Base-by-base conservation (phyloP, 2,888 invertebrate species). In the Drosophila peninsularis region DNA sequence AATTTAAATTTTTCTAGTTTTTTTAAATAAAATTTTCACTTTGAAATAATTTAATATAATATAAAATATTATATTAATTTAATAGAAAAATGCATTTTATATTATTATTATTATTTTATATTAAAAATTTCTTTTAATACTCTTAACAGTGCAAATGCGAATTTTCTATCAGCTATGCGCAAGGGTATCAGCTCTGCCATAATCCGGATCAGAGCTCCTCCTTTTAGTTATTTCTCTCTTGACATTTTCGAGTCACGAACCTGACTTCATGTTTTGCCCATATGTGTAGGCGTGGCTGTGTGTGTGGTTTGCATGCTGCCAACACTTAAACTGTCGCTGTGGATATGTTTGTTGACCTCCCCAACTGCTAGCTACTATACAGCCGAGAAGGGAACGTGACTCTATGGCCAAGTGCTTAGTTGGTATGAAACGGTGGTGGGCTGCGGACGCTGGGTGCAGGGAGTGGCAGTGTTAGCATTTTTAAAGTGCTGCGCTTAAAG, bases 301-400 rank as follows among this genome's bases (percentile, higher is more conserved):
- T 72, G 36, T 65, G 71, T 44, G 73, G 70, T 68, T 81, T 88
- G 77, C 84, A 80, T 83, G 87, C 72, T 75, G 75, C 70, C 75
- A 70, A 81, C 84, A 88, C 81, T 79, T 83, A 75, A 81, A 74
- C 79, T 77, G 84, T 73, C 72, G 66, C 68, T 42, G 60, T 73
- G 78, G 56, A 71, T 67, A 68, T 66, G 62, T 77, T 71, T 68
- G 71, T 41, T 56, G 62, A 52, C 65, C 71, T 36, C 32, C 60
- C 36, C 56, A 27, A n/a, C n/a, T 10, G 24, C 34, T n/a, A 32
- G 34, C 37, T 17, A 21, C 52, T 27, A 1, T n/a, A n/a, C n/a
- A 44, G 39, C 39, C 50, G 42, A 42, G 56, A 44, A 50, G 57
- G 49, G 49, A 71, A 84, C 84, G 84, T 84, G 84, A 84, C 89